phyloP scores from a whole-genome alignment of 2,113 vertebrate genomes.

The Craseonycteris thonglongyai region DNA sequence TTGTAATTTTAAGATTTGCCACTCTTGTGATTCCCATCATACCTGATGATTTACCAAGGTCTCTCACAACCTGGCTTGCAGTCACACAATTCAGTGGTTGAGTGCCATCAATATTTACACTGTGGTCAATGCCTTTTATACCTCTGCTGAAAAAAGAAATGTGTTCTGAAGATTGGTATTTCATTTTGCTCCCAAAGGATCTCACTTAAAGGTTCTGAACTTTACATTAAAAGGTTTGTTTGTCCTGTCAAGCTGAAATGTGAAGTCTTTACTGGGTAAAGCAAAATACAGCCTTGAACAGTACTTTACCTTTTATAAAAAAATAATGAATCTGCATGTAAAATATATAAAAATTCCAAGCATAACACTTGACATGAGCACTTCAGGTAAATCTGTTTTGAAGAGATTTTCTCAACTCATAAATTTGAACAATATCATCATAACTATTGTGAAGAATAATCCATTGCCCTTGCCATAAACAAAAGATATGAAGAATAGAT shows the following conservation, averaged over 20 bases:
- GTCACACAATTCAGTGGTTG: not conserved
- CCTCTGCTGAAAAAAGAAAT: not conserved
- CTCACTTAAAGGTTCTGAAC: conserved; percentile 1
- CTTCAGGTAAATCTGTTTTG: not conserved
- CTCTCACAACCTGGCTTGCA: not conserved
- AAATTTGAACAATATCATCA: conserved; percentile 24
- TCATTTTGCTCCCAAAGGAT: not conserved
- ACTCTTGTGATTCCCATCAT: not conserved
- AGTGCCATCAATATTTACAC: not conserved
- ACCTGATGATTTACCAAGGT: not conserved
- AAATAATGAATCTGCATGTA: not conserved
- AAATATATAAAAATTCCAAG: not conserved
- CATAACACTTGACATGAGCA: not conserved
- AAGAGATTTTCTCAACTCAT: not conserved
- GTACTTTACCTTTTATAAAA: not conserved
- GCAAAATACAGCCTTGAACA: not conserved
- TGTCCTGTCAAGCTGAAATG: not conserved
- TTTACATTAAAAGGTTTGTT: conserved; percentile 41
- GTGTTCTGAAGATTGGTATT: not conserved
- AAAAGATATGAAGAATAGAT: not conserved
- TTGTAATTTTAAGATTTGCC: not conserved
- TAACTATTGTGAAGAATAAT: not conserved
- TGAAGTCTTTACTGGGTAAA: not conserved
- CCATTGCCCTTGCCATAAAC: not conserved
- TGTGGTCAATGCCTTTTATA: not conserved